A percentile compares a stretch with the other conserved stretches of the same genome.
Conservation (phyloP, 2,888 invertebrate genomes). For the Amphipyra berbera region DNA sequence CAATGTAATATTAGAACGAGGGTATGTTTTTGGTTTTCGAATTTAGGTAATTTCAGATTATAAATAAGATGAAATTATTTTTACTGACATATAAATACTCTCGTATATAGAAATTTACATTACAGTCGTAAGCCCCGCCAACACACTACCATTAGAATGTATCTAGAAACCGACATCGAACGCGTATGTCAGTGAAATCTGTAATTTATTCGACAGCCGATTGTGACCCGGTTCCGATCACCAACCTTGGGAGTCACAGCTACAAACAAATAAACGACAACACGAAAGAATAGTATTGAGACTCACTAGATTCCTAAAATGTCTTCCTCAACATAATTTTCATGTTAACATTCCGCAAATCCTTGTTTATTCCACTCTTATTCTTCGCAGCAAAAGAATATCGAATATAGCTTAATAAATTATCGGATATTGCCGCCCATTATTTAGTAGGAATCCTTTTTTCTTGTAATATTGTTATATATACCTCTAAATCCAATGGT, state of each 20-base stretch:
- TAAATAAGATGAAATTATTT: background rate
- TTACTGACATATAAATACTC: background rate
- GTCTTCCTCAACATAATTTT: slow-evolving; percentile 60
- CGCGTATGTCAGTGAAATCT: slow-evolving; percentile 57
- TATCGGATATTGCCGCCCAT: slow-evolving; percentile 43
- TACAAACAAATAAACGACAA: slow-evolving; percentile 54
- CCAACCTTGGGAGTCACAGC: slow-evolving; percentile 48
- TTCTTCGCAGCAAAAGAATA: slow-evolving; percentile 41
- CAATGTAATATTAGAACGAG: too few relatives aligned
- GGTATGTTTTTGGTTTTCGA: too few relatives aligned
- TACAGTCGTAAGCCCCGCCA: slow-evolving; percentile 20
- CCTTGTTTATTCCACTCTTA: slow-evolving; percentile 58
- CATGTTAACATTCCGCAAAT: slow-evolving; percentile 60
- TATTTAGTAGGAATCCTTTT: slow-evolving; percentile 37
- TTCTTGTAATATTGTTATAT: slow-evolving; percentile 39
- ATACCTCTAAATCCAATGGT: slow-evolving; percentile 55
- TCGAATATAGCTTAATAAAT: slow-evolving; percentile 51
- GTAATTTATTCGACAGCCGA: slow-evolving; percentile 61
- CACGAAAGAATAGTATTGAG: slow-evolving; percentile 50
- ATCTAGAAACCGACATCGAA: slow-evolving; percentile 39
- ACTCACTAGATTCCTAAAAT: slow-evolving; percentile 49
- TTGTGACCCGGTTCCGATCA: slow-evolving; percentile 51
- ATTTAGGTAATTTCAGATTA: too few relatives aligned
- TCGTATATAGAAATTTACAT: slow-evolving; percentile 3
- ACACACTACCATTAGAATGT: slow-evolving; percentile 36